These are phyloP conservation scores for Gari tellinella DNA, from an alignment of 2,888 invertebrate species.

Conservation along the genomic window DNA sequence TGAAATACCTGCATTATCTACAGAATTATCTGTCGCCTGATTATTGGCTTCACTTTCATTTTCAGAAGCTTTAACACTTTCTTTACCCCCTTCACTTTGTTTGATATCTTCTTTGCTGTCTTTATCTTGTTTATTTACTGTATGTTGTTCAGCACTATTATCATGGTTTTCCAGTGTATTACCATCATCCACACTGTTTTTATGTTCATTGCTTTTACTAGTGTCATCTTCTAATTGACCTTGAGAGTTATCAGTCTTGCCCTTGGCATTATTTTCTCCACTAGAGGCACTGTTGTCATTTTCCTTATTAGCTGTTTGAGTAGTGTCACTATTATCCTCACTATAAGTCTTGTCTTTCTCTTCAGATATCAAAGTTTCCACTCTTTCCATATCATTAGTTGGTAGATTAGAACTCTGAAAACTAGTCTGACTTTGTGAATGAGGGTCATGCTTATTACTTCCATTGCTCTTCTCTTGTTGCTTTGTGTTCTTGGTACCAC, in stretches of 20 bases:
- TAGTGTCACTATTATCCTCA: conserved; percentile 1
- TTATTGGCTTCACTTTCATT: conserved; percentile 4
- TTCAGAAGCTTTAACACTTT: conserved; percentile 1
- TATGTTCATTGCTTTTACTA: not conserved
- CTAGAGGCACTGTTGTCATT: conserved; percentile 4
- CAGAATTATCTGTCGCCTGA: not conserved
- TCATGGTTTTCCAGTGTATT: conserved; percentile 4
- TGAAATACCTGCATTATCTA: conserved; percentile 1
- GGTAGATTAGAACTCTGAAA: conserved; percentile 40
- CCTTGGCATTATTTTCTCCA: conserved; percentile 1
- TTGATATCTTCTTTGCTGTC: conserved; percentile 1
- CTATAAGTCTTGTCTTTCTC: conserved; percentile 37
- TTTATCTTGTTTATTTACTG: conserved; percentile 4
- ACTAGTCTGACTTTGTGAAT: conserved; percentile 52
- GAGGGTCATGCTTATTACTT: conserved; percentile 46
- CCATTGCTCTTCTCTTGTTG: conserved; percentile 2
- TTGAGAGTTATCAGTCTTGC: too few relatives aligned
- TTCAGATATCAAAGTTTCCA: conserved; percentile 58
- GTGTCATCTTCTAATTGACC: conserved; percentile 7
- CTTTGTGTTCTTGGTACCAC: conserved; percentile 17
- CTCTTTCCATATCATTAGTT: conserved; percentile 53
- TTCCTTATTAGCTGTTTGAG: conserved; percentile 2
- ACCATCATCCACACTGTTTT: conserved; percentile 7
- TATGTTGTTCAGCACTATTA: not conserved
- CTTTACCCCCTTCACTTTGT: not conserved